Base-by-base conservation (phyloP, 2,888 invertebrate genomes). In the Salpingus planirostris region DNA sequence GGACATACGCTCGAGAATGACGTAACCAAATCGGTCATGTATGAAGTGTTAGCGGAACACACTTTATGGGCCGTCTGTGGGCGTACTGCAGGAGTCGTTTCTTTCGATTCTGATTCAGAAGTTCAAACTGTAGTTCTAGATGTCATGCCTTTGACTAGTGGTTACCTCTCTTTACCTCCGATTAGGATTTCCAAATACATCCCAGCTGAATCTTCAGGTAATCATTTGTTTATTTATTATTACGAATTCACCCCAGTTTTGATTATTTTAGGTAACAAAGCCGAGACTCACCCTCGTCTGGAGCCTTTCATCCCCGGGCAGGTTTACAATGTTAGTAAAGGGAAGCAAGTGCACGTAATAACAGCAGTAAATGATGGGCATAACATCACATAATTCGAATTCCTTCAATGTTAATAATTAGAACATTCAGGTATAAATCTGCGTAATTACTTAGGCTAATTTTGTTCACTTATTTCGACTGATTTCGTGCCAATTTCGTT, bases 11-110 rank as follows among this genome's bases (percentile, higher is more conserved):
- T 46, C 12, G 46, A 47, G 24, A 44, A 32, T 15, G 27, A 35
- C 18, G 46, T 29, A 49, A 54, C 46, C n/a, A 71, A 70, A 11
- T 79, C 79, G 3, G 72, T 93, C 1, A 91, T 93, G 89, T 95
- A 93, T 59, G 92, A 93, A 65, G 90, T 95, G 6, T 65, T 91
- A 28, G 87, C 88, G 8, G 93, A 93, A 64, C 89, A 89, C 59
- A 82, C 83, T 18, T 79, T 88, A 71, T 95, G 95, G 95, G 91
- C 90, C 1, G 85, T 93, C 13, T 80, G 89, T 53, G 92, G 92
- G 2, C 73, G 89, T 32, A 88, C 90, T 14, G 88, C 91, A 48
- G 92, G 91, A 73, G 69, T 72, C 12, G 63, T 72, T 3, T 67
- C 67, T 3, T 66, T 65, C 35, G 59, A 59, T 27, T 38, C 43